Percentiles rank a stretch among this genome's conserved stretches.
These are phyloP conservation scores for Pararge aegeria DNA, from an alignment of 1,140 invertebrate genomes.

Conservation along the genomic window DNA sequence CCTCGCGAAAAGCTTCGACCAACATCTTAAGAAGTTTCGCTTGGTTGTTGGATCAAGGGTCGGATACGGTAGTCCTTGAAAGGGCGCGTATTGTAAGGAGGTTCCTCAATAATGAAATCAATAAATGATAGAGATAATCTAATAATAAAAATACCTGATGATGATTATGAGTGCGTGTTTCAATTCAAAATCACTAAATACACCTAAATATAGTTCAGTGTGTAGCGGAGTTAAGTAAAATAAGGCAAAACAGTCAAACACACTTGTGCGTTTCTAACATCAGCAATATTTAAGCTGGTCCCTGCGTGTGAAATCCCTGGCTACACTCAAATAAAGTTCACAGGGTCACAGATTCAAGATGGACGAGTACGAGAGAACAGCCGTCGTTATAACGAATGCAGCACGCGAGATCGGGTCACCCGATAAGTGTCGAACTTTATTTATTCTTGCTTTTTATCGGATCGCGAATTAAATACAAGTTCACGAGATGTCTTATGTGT, in stretches of 20 bases:
- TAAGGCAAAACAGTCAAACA: background rate
- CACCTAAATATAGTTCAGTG: no score
- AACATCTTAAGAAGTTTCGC: no score
- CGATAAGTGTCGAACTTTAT: constrained; percentile 44
- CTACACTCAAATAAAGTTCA: constrained; percentile 40
- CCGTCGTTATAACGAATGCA: constrained; percentile 38
- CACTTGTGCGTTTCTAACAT: background rate
- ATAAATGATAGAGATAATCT: no score
- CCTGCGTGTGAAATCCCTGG: background rate
- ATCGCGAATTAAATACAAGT: constrained; percentile 12
- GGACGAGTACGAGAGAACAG: constrained; percentile 20
- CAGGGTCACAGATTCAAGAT: constrained; percentile 27
- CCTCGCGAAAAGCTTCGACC: no score
- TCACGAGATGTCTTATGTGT: background rate
- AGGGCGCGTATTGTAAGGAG: no score
- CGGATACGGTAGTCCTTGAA: no score
- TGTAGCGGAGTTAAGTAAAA: background rate
- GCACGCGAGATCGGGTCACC: constrained; percentile 48
- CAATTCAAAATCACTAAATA: no score
- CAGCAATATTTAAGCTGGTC: background rate
- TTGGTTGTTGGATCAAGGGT: no score
- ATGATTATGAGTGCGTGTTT: no score
- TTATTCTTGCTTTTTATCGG: constrained; percentile 26
- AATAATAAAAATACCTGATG: no score
- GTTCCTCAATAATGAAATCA: no score